Evolutionary conservation across 92 coral and sea anemone genomes (phyloP), one percentile per base, ranked within the genome.

Genomic region (Palythoa heliodiscus): DNA sequence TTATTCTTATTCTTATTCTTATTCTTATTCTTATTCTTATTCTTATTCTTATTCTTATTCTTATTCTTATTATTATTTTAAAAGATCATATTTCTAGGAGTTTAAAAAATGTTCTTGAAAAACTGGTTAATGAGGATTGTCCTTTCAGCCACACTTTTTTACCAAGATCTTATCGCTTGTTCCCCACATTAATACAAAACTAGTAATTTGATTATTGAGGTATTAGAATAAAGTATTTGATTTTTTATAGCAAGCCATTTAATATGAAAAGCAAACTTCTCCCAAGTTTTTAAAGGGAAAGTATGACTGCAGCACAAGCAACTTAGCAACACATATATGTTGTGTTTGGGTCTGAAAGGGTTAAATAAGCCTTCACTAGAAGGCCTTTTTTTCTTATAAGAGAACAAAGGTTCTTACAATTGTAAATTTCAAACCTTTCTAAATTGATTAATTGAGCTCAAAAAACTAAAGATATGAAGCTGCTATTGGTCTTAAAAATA

Each of bases 311-410:
- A 61, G 69, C 24, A 61, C 19, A n/a, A 9, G 24, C 24, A 61
- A 61, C 8, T 61, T 61, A 61, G 69, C n/a, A 61, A 61, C 69
- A n/a, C 5, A n/a, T 63, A 12, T 63, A 63, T n/a, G 29, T 63
- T 63, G 29, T 63, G 69, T 63, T 63, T 63, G 35, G 69, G 69
- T 63, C 29, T 63, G 25, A n/a, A 63, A 63, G 69, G 69, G 29
- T 63, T 63, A 63, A 63, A 20, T 63, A 63, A 63, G 20, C 29
- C 29, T 63, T 63, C 69, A 63, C n/a, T n/a, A n/a, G n/a, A n/a
- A 63, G 29, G 69, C 29, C 0, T 20, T 63, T 63, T 63, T 5
- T 63, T 20, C 69, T 63, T 63, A n/a, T n/a, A 17, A 7, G 35
- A 29, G 35, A 29, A 29, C 35, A 0, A 29, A 29, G 35, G 0